Base-by-base conservation (phyloP, 2,888 invertebrate genomes). In the Phyllotreta striolata region DNA sequence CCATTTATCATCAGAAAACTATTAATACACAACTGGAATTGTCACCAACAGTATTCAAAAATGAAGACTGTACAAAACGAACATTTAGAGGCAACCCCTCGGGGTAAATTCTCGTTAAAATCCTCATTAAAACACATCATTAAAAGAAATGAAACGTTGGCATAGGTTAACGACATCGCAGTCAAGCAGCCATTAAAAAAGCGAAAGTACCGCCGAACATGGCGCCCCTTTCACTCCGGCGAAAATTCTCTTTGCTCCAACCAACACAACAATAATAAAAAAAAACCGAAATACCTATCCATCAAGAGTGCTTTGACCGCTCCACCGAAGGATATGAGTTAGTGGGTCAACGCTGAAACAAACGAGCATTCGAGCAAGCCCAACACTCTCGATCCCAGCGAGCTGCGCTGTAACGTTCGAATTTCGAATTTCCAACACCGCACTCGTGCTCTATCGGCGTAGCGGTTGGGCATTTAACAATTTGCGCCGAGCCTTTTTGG, bases 261-360 rank as follows among this genome's bases (percentile, higher is more conserved):
- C 62, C 59, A 51, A 44, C 44, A 35, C 13, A 34, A 52, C 47
- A 51, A 52, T 38, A 61, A 67, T 46, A 66, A 65, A 62, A 57
- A 58, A 56, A 58, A 59, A 57, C 62, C 59, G 34, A 14, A 47
- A 47, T 47, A 55, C 61, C 63, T 64, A 65, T 64, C 66, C 66
- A 70, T 72, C 66, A 67, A 71, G 78, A 79, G 81, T 79, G 78
- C 81, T 78, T 76, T 79, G 80, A 81, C 80, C 81, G 77, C 76
- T 72, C 24, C 10, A 75, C 74, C 75, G 78, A 73, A 75, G 76
- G 79, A 82, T 81, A 76, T 80, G 78, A 82, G 82, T 81, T 81
- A 82, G 81, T 82, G 79, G 82, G 82, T 82, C 82, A 82, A 70
- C 75, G 64, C 51, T 58, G 56, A 46, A 61, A 60, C 46, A 56